These are phyloP conservation scores for Adela reaumurella DNA, from an alignment of 2,888 invertebrate species.

Conservation along the genomic window DNA sequence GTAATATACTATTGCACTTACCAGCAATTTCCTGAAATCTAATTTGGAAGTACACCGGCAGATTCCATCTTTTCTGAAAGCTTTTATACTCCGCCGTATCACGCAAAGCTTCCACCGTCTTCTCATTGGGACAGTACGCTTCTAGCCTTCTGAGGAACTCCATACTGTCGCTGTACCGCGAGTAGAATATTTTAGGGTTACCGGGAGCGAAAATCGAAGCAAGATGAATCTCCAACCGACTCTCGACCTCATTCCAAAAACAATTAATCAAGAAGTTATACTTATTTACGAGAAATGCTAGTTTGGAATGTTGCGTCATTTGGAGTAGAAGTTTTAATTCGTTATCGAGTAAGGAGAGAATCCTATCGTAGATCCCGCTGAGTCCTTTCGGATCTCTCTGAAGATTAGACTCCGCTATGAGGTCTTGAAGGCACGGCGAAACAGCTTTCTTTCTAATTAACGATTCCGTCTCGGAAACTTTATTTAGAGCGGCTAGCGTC, in stretches of 20 bases:
- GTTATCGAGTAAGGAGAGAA: conserved; percentile 68
- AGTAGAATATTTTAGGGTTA: conserved; percentile 84
- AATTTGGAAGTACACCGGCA: conserved; percentile 95
- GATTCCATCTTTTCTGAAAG: conserved; percentile 85
- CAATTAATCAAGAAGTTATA: conserved; percentile 77
- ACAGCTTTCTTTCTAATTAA: conserved; percentile 67
- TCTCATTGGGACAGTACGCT: conserved; percentile 55
- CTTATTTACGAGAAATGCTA: conserved; percentile 34
- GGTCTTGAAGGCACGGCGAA: conserved; percentile 61
- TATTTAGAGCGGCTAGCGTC: conserved; percentile 63
- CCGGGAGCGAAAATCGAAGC: conserved; percentile 88
- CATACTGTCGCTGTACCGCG: conserved; percentile 75
- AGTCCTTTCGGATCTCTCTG: conserved; percentile 62
- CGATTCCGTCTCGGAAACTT: conserved; percentile 66
- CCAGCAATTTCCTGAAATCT: conserved; percentile 92
- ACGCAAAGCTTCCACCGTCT: conserved; percentile 58
- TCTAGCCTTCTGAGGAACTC: conserved; percentile 72
- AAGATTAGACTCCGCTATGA: conserved; percentile 67
- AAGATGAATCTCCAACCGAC: conserved; percentile 74
- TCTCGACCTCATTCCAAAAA: conserved; percentile 84
- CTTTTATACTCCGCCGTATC: conserved; percentile 69
- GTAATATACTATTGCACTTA: no score
- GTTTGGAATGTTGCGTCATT: conserved; percentile 50
- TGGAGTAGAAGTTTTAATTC: conserved; percentile 58
- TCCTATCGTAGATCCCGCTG: conserved; percentile 66